Evolutionary conservation across 2,888 invertebrate genomes (phyloP).

Genomic region (Tenthredo notha): DNA sequence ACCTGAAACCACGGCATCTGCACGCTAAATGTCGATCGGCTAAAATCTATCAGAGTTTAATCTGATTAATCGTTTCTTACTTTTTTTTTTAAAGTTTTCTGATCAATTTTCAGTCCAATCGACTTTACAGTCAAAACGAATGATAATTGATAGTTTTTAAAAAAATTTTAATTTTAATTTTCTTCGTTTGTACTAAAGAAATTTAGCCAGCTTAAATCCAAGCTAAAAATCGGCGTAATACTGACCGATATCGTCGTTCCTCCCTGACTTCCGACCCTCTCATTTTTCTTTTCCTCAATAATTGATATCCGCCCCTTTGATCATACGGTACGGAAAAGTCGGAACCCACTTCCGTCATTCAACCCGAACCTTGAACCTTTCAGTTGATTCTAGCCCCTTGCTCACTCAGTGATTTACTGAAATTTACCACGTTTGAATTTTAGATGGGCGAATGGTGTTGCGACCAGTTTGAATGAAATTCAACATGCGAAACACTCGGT

Average conservation of each 20-base stretch:
- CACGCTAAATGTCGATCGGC: not conserved
- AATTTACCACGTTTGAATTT: constrained; percentile 12
- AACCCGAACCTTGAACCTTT: constrained; percentile 7
- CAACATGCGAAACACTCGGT: not conserved
- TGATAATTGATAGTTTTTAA: not conserved
- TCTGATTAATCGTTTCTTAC: not conserved
- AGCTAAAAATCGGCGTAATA: not conserved
- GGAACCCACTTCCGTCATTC: constrained; percentile 33
- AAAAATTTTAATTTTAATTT: too few relatives aligned
- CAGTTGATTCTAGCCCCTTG: not conserved
- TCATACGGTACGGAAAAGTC: not conserved
- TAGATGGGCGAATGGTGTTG: not conserved
- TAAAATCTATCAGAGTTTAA: not conserved
- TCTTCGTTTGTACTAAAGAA: not conserved
- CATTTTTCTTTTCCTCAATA: constrained; percentile 11
- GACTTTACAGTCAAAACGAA: not conserved
- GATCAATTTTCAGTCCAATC: not conserved
- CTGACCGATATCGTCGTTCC: constrained; percentile 1
- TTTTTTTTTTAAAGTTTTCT: not conserved
- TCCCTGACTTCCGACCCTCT: not conserved
- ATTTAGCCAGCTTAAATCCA: not conserved
- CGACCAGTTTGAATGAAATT: not conserved
- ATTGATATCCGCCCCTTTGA: constrained; percentile 23
- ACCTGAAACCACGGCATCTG: not conserved
- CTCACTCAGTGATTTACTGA: not conserved